Conservation (phyloP, 2,113 vertebrate genomes). For the Caretta caretta region DNA sequence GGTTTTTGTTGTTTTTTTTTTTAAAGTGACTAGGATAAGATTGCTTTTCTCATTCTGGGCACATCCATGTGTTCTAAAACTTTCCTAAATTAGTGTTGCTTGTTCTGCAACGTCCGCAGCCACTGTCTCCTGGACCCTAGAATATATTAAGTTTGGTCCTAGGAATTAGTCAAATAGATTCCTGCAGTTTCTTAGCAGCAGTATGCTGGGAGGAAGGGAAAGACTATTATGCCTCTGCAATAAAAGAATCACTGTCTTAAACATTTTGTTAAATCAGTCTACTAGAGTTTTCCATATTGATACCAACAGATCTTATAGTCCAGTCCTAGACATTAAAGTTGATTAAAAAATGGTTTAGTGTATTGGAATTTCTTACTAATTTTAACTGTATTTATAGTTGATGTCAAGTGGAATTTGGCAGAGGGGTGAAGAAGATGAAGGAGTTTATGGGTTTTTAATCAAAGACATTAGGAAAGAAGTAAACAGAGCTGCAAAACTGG, state of each 20-base stretch:
- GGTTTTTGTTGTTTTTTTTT: too few relatives aligned
- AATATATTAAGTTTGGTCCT: background rate
- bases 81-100: background rate
- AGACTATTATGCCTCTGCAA: background rate
- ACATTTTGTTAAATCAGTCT: background rate
- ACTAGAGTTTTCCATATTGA: background rate
- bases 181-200: background rate
- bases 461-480: constrained; percentile 91
- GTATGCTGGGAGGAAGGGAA: background rate
- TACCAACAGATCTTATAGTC: background rate
- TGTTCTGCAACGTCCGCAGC: background rate
- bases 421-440: constrained; percentile 91
- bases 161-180: background rate
- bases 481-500: constrained; percentile 88
- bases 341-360: background rate
- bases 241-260: background rate
- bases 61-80: background rate
- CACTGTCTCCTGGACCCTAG: background rate
- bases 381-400: constrained; percentile 82
- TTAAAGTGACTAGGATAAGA: too few relatives aligned
- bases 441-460: constrained; percentile 92
- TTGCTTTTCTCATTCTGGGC: background rate
- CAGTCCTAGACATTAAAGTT: background rate
- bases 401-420: constrained; percentile 97
- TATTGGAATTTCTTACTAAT: constrained; percentile 55